Percentiles rank a stretch among this genome's conserved stretches.
Evolutionary conservation across 2,113 vertebrate species (phyloP).

Genomic region (Pluvianellus socialis): DNA sequence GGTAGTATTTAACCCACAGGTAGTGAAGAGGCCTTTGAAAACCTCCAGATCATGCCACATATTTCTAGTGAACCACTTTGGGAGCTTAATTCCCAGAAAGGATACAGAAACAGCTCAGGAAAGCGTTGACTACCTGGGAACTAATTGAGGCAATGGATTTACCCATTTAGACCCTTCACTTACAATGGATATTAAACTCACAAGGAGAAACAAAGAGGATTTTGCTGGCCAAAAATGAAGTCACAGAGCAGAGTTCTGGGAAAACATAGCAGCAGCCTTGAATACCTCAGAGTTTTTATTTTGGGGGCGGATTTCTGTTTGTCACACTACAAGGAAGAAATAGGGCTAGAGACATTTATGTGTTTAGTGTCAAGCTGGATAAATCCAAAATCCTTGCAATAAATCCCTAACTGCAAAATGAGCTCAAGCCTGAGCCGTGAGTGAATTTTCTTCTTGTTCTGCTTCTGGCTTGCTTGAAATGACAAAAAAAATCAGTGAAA

Average conservation of each 20-base stretch:
- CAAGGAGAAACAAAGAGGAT: not conserved
- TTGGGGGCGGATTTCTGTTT: not conserved
- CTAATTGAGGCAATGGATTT: not conserved
- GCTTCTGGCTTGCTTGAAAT: not conserved
- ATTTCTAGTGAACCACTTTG: not conserved
- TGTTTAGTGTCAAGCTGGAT: not conserved
- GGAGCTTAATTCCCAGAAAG: not conserved
- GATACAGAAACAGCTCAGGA: not conserved
- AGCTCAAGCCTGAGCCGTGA: not conserved
- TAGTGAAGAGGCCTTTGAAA: not conserved
- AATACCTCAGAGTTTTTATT: not conserved
- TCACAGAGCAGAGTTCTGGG: not conserved
- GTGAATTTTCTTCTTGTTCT: conserved; percentile 4
- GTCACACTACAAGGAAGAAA: not conserved
- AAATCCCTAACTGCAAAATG: conserved; percentile 30
- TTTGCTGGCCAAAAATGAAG: not conserved
- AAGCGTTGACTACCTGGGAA: not conserved
- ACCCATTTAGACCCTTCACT: not conserved
- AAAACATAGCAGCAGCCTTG: not conserved
- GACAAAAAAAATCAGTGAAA: not conserved
- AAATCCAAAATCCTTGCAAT: not conserved
- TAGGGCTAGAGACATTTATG: not conserved
- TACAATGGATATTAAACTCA: not conserved
- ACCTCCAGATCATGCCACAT: not conserved
- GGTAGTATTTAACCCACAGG: not conserved